Evolutionary conservation across 2,113 vertebrate species (phyloP).

Genomic region (Crypturellus undulatus): DNA sequence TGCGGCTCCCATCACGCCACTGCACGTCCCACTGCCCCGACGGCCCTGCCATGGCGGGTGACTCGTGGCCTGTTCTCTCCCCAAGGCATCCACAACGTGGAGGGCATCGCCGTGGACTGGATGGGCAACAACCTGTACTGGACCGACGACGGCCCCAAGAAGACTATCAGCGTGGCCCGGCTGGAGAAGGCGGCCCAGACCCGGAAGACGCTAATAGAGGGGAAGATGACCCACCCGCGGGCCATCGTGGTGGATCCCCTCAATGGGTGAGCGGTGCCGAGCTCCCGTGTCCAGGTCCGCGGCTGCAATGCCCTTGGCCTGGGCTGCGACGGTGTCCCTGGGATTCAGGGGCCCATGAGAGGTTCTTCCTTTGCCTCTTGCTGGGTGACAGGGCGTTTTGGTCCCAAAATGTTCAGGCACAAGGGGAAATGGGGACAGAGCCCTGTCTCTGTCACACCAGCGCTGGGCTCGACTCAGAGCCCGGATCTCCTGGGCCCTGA

Average conservation of each 20-base stretch:
- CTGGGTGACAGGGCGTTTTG: neutral
- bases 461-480: neutral
- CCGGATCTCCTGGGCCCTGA: rapidly evolving
- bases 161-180: slow-evolving; percentile 95
- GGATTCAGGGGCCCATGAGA: neutral
- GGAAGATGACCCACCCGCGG: slow-evolving; percentile 95
- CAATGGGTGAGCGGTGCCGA: slow-evolving; percentile 83
- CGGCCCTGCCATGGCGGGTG: too few species aligned
- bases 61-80: rapidly evolving
- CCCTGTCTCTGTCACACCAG: rapidly evolving
- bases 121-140: slow-evolving; percentile 98
- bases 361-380: neutral
- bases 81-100: slow-evolving; percentile 93
- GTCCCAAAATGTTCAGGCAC: neutral
- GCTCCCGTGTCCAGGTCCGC: too few species aligned
- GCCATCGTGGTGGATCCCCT: slow-evolving; percentile 95
- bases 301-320: too few species aligned
- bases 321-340: neutral
- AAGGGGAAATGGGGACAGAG: neutral
- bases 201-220: slow-evolving; percentile 92
- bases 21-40: too few species aligned
- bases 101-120: slow-evolving; percentile 97
- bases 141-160: slow-evolving; percentile 96
- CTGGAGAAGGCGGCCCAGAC: slow-evolving; percentile 95
- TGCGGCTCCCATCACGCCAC: too few species aligned